Evolutionary conservation across 2,113 vertebrate genomes (phyloP), one percentile per base, ranked within the genome.

Genomic region (Corapipo altera): DNA sequence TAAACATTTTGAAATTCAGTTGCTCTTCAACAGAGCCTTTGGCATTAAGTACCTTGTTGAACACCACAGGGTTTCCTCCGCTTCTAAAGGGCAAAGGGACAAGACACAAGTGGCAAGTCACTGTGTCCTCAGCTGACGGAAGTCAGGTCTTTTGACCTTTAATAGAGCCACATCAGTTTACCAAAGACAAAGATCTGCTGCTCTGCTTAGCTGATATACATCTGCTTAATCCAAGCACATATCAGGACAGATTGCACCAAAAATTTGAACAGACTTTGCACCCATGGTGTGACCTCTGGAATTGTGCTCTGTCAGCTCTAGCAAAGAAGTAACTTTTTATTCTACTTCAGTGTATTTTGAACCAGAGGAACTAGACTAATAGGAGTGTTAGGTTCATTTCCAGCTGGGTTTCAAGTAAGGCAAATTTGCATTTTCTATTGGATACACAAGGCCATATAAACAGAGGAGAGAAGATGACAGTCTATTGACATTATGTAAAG

Each of bases 401-500:
- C 86, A 77, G 22, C 12, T 72, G 37, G 8, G 71, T 61, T 69
- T 96, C 4, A 2, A 78, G 55, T 24, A 70, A 69, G 58, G 84
- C 52, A 96, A 89, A 93, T 90, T 85, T 95, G 80, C 89, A 92
- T 97, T 95, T 95, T 93, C 87, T 91, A 43, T 76, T 91, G 95
- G 85, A 71, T 87, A 95, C 88, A 83, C 92, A 94, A 81, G 54
- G 48, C 67, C 93, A 64, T 91, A 95, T 94, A 93, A 94, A 88
- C 85, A 92, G 71, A 71, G 70, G 84, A 57, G 41, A 92, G 85
- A 43, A 89, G 72, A 73, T 91, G 93, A 85, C 23, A 8, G 70
- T 92, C 75, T 95, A 93, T 92, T 93, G 95, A 97, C 81, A 94
- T 94, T 96, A 95, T 94, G 91, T 89, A 95, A 95, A 96, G 91